These are phyloP conservation scores for Diloba caeruleocephala DNA, from an alignment of 2,888 invertebrate genomes.

Conservation along the genomic window DNA sequence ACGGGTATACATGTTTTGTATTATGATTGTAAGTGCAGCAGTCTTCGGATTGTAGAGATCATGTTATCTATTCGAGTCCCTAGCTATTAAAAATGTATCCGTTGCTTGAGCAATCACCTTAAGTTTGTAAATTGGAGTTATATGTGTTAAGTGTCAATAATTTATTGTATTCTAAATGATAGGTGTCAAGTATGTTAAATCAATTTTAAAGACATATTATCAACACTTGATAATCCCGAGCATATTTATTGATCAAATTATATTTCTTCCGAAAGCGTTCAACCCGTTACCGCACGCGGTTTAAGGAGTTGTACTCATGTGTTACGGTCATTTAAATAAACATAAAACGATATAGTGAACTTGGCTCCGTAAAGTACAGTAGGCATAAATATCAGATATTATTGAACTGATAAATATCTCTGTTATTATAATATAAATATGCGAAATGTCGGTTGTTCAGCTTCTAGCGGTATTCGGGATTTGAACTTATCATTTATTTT, in stretches of 20 bases:
- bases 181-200: too few relatives aligned
- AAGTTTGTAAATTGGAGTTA: too few relatives aligned
- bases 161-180: too few relatives aligned
- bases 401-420: constrained; percentile 24
- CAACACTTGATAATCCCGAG: constrained; percentile 11
- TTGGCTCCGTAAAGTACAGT: constrained; percentile 26
- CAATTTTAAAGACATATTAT: too few relatives aligned
- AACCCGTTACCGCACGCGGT: constrained; percentile 48
- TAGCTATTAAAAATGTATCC: too few relatives aligned
- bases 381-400: constrained; percentile 28
- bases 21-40: not conserved
- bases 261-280: constrained; percentile 26
- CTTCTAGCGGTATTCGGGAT: constrained; percentile 6
- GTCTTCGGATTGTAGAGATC: not conserved
- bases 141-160: too few relatives aligned
- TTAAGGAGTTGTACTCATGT: constrained; percentile 23
- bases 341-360: constrained; percentile 31
- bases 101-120: too few relatives aligned
- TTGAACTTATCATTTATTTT: constrained; percentile 7
- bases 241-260: constrained; percentile 18
- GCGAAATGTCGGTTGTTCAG: constrained; percentile 3
- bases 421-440: constrained; percentile 8
- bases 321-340: constrained; percentile 41
- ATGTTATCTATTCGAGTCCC: not conserved
- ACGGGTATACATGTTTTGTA: not conserved